phyloP scores from a whole-genome alignment of 1,140 invertebrate species.

The Drosophila prosaltans region DNA sequence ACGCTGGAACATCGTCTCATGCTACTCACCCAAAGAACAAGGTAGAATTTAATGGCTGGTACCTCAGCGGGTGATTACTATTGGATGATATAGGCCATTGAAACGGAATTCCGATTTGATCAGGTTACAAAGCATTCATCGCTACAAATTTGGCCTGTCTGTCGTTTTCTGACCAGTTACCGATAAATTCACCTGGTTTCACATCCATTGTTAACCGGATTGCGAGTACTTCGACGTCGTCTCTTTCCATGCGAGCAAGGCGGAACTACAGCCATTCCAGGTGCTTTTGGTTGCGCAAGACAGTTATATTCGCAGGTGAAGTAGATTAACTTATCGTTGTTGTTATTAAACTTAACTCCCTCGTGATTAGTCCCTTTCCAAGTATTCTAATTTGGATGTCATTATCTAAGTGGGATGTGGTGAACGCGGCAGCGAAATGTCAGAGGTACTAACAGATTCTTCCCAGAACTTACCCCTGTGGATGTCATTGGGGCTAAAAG shows the following conservation, averaged over 20 bases:
- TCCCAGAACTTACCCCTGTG: conserved; percentile 98
- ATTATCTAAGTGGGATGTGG: conserved; percentile 97
- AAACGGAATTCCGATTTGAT: conserved; percentile 99
- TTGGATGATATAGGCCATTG: conserved; percentile 96
- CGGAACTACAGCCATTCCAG: conserved; percentile 99
- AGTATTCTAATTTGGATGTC: conserved; percentile 93
- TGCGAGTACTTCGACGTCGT: conserved; percentile 98
- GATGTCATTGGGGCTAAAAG: conserved; percentile 98
- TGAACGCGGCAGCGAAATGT: conserved; percentile 94
- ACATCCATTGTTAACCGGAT: conserved; percentile 97
- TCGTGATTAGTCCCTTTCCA: conserved; percentile 91
- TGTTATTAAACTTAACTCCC: background rate
- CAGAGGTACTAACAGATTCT: conserved; percentile 97
- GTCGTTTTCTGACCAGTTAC: conserved; percentile 96
- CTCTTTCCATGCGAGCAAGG: conserved; percentile 99
- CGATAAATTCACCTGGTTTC: conserved; percentile 99
- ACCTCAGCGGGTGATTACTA: conserved; percentile 95
- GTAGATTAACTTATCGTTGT: conserved; percentile 85
- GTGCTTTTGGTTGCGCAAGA: conserved; percentile 90
- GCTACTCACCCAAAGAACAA: conserved; percentile 94
- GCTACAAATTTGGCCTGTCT: conserved; percentile 98
- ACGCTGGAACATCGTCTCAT: conserved; percentile 98
- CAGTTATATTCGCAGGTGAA: conserved; percentile 86
- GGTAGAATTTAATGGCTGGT: conserved; percentile 98
- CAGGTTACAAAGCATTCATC: conserved; percentile 93